Percentiles rank a stretch among this genome's conserved stretches.
Conservation (phyloP, 2,113 vertebrate species). For the Callipepla squamata region DNA sequence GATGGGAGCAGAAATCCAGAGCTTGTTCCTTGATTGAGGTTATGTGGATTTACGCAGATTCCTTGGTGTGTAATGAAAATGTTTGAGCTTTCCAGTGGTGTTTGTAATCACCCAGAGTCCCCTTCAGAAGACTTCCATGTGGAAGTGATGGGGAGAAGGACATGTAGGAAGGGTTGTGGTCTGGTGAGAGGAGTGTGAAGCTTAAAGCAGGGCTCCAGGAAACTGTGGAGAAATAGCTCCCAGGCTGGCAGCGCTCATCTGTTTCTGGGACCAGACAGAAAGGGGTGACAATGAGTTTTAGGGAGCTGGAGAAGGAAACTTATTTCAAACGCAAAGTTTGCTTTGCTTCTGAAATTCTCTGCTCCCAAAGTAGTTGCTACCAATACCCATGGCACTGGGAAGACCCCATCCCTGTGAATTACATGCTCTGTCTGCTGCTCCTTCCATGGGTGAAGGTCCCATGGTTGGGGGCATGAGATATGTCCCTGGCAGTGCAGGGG, state of each 20-base stretch:
- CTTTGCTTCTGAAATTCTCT: conserved; percentile 16
- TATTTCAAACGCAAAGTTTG: not conserved
- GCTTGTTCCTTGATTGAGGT: not conserved
- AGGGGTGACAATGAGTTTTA: not conserved
- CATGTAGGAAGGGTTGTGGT: not conserved
- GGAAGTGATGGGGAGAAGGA: not conserved
- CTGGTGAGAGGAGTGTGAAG: not conserved
- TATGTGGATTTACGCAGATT: not conserved
- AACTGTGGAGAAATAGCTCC: not conserved
- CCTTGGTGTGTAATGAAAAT: not conserved
- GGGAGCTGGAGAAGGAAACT: not conserved
- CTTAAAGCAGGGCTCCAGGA: not conserved
- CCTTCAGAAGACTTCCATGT: not conserved
- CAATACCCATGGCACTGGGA: not conserved
- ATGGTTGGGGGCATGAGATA: not conserved
- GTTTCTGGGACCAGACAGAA: not conserved
- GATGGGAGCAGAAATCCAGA: not conserved
- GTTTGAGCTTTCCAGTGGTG: not conserved
- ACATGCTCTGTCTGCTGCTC: conserved; percentile 42
- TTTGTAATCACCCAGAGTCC: not conserved
- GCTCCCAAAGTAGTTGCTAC: conserved; percentile 20
- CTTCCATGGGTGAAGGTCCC: not conserved
- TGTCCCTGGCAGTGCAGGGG: not conserved
- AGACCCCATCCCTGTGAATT: not conserved
- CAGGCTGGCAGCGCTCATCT: no score